Percentiles rank a stretch among this genome's conserved stretches.
Evolutionary conservation across 1,140 invertebrate species (phyloP).

Genomic region (Nephotettix cincticeps): DNA sequence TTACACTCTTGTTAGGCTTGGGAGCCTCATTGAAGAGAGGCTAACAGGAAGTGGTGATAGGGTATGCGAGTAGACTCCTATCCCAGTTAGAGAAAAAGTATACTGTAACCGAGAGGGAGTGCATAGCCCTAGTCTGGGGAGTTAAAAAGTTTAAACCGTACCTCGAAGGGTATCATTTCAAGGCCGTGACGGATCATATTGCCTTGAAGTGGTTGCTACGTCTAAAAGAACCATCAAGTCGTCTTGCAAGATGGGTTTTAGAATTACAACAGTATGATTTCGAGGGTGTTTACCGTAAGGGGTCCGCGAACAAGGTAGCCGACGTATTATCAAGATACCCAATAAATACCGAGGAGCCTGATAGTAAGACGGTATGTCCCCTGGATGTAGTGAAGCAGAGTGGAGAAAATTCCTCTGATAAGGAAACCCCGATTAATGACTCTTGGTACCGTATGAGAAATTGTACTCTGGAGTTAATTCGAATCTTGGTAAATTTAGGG

Average conservation of each 20-base stretch:
- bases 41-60: slow-evolving; percentile 39
- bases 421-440: too few species aligned
- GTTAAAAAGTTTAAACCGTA: slow-evolving; percentile 51
- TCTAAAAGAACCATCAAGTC: slow-evolving; percentile 49
- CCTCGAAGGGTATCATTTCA: slow-evolving; percentile 52
- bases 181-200: slow-evolving; percentile 53
- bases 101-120: slow-evolving; percentile 47
- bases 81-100: slow-evolving; percentile 49
- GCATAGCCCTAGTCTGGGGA: slow-evolving; percentile 48
- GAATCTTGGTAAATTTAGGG: too few species aligned
- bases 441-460: too few species aligned
- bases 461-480: too few species aligned
- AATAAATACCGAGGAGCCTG: too few species aligned
- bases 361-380: too few species aligned
- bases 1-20: slow-evolving; percentile 37
- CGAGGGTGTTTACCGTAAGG: slow-evolving; percentile 48
- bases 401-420: too few species aligned
- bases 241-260: slow-evolving; percentile 53
- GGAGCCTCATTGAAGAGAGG: slow-evolving; percentile 39
- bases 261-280: slow-evolving; percentile 52
- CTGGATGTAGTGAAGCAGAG: too few species aligned
- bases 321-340: slow-evolving; percentile 38
- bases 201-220: slow-evolving; percentile 51
- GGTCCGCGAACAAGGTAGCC: slow-evolving; percentile 43
- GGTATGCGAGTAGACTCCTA: slow-evolving; percentile 47